phyloP scores from a whole-genome alignment of 2,797 vertebrate genomes.

The Acipenser transmontanus region DNA sequence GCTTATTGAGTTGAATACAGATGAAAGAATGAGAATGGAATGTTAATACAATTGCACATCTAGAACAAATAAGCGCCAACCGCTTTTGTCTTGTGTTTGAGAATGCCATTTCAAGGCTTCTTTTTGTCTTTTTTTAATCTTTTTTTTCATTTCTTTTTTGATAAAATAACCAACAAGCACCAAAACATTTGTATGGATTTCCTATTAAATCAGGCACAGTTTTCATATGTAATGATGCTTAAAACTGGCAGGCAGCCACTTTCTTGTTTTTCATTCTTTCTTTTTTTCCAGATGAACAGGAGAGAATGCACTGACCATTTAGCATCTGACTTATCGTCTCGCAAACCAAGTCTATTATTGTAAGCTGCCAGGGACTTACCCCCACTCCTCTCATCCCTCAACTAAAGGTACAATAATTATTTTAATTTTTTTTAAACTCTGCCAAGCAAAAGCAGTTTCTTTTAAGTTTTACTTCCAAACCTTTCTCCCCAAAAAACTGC shows the following conservation, averaged over 20 bases:
- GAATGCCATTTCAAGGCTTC: conserved; percentile 28
- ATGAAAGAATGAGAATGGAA: conserved; percentile 85
- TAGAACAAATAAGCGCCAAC: conserved; percentile 78
- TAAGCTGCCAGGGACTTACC: conserved; percentile 55
- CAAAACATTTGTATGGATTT: conserved; percentile 86
- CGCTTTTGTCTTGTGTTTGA: conserved; percentile 66
- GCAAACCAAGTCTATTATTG: conserved; percentile 45
- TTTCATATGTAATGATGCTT: conserved; percentile 64
- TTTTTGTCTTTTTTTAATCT: conserved; percentile 35
- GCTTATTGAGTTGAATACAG: conserved; percentile 72
- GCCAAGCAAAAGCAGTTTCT: conserved; percentile 68
- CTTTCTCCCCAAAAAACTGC: conserved; percentile 64
- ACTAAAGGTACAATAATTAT: conserved; percentile 39
- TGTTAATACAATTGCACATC: conserved; percentile 98
- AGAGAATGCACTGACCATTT: conserved; percentile 35
- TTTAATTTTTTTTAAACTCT: conserved; percentile 54
- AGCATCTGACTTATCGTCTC: conserved; percentile 41
- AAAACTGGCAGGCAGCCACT: conserved; percentile 62
- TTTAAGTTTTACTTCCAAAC: conserved; percentile 68
- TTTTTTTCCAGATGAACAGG: conserved; percentile 54
- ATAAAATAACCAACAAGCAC: conserved; percentile 93
- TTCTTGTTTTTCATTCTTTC: conserved; percentile 16
- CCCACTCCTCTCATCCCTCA: neutral
- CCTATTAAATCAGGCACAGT: conserved; percentile 91
- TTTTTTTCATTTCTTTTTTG: conserved; percentile 41